Conservation (phyloP, 2,888 invertebrate genomes). For the Reticulitermes lucifugus region DNA sequence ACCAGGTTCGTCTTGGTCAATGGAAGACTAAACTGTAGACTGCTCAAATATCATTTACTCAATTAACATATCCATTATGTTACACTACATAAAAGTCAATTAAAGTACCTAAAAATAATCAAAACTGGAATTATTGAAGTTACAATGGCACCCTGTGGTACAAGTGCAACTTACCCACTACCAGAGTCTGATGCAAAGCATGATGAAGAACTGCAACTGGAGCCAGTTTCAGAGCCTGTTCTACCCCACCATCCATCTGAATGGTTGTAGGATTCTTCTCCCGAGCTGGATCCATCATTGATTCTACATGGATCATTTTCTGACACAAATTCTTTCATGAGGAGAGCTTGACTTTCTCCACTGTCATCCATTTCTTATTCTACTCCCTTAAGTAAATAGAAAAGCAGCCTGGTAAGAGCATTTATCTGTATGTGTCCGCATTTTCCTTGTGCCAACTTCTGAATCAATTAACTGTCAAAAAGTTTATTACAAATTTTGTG, state of each 20-base stretch:
- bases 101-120: too few relatives aligned
- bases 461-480: neutral
- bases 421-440: neutral
- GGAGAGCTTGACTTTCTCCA: slow-evolving; percentile 49
- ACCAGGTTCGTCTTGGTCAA: too few relatives aligned
- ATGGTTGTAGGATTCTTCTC: slow-evolving; percentile 48
- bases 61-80: too few relatives aligned
- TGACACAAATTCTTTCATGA: slow-evolving; percentile 47
- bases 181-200: slow-evolving; percentile 53
- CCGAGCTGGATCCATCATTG: slow-evolving; percentile 49
- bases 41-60: too few relatives aligned
- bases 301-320: slow-evolving; percentile 48
- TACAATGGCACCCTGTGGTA: too few relatives aligned
- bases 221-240: slow-evolving; percentile 54
- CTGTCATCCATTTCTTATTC: slow-evolving; percentile 47
- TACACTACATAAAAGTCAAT: too few relatives aligned
- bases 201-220: slow-evolving; percentile 52
- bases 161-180: slow-evolving; percentile 44
- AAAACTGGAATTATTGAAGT: too few relatives aligned
- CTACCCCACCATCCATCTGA: slow-evolving; percentile 55
- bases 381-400: neutral
- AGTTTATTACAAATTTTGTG: neutral
- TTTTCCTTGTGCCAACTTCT: neutral
- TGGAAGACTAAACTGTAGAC: too few relatives aligned
- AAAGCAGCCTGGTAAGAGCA: neutral